phyloP scores from a whole-genome alignment of 2,113 vertebrate species.

The Xenus cinereus region DNA sequence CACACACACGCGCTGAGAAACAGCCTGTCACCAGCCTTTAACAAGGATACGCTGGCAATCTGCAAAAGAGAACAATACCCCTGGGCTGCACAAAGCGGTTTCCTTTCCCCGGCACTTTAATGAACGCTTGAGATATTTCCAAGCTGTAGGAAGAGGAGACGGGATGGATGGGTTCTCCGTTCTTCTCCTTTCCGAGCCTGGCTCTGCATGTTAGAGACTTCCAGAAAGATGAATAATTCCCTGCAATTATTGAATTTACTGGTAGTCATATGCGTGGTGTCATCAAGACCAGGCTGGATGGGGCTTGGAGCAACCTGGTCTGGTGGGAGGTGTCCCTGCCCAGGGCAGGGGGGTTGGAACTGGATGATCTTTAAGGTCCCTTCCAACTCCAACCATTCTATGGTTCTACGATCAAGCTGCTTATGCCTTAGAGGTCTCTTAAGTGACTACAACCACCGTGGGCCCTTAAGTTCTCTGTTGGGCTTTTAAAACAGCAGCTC shows the following conservation, averaged over 20 bases:
- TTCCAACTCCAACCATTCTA: no score
- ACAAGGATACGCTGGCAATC: neutral
- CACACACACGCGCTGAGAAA: neutral
- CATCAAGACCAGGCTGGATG: neutral
- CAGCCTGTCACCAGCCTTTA: neutral
- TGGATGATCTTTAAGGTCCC: no score
- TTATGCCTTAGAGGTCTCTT: neutral
- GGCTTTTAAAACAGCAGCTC: neutral
- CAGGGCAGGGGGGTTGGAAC: no score
- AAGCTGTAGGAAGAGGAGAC: neutral
- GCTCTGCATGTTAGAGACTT: rapidly evolving
- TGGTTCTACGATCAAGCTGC: no score
- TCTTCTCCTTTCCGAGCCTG: neutral
- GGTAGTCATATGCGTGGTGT: neutral
- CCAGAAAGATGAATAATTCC: neutral
- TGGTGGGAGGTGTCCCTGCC: no score
- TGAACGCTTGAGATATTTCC: neutral
- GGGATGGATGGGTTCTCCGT: neutral
- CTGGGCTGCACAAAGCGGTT: neutral
- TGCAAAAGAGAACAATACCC: neutral
- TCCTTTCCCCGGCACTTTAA: neutral
- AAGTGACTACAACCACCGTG: rapidly evolving
- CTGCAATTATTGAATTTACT: neutral
- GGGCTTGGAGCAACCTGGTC: no score
- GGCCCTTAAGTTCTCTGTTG: neutral